Evolutionary conservation across 1,140 invertebrate species (phyloP), one percentile per base, ranked within the genome.

Genomic region (Elymnias hypermnestra): DNA sequence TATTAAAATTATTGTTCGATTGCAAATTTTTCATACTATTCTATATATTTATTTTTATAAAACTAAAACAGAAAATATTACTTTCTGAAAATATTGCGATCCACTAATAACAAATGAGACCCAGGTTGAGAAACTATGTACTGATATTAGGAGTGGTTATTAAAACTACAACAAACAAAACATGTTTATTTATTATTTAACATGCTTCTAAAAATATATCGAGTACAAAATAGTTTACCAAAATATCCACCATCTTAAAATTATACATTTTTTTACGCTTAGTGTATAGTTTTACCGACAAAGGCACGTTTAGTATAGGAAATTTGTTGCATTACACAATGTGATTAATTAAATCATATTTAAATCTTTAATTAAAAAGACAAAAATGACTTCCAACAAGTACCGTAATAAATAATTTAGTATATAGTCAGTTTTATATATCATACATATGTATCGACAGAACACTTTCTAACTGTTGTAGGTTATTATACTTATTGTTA

Each of bases 141-240:
- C 40, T 51, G 44, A 25, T 23, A 51, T 83, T 78, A 83, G 72
- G 75, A 53, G 55, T 58, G 68, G 66, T 65, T 60, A 83, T 62
- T 81, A 76, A 83, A 83, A 83, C 76, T 68, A 82, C 75, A 74
- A 70, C 73, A 65, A 83, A 83, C 79, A 83, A 78, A 83, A 82
- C 74, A 83, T 68, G 52, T 58, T 61, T 57, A 37, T 82, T 81
- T 79, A 79, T 83, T 79, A 57, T 55, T 66, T 51, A 74, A 83
- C 76, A 83, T 81, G 74, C 75, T 49, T 64, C 61, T 62, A 65
- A 72, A 73, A 75, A 67, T 73, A 81, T 72, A 70, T 56, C 52
- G 59, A 69, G 62, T 83, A 81, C 66, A 71, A 65, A 67, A 62
- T 56, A 63, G 51, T 47, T 62, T 73, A 71, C 15, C 29, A 72